A percentile compares a stretch with the other conserved stretches of the same genome.
Conservation (phyloP, 64 coral and sea anemone genomes). For the Acropora yongei region DNA sequence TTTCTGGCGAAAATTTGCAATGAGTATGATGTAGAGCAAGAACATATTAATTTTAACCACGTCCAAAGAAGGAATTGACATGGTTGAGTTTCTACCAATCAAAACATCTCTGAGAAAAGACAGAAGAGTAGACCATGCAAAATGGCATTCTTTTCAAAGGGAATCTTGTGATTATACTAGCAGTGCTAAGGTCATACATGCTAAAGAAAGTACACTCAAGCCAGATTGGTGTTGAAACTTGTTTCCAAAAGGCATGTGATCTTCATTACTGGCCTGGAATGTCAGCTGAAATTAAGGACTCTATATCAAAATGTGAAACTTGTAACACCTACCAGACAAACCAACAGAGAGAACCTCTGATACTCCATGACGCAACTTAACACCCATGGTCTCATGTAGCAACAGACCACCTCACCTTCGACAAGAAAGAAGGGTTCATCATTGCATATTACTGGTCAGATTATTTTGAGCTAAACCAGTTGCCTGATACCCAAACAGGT, state of each 20-base stretch:
- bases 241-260: constrained; percentile 20
- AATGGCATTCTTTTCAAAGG: constrained; percentile 53
- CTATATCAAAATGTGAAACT: constrained; percentile 1
- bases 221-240: constrained; percentile 48
- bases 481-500: background rate
- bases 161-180: background rate
- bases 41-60: constrained; percentile 8
- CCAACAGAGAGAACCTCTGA: constrained; percentile 56
- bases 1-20: background rate
- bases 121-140: constrained; percentile 41
- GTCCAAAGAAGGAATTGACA: constrained; percentile 28
- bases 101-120: constrained; percentile 1
- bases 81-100: constrained; percentile 49
- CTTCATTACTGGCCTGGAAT: constrained; percentile 58
- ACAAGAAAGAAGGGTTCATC: constrained; percentile 44
- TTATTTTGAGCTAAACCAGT: constrained; percentile 46
- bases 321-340: constrained; percentile 38
- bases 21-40: background rate
- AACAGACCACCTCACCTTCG: constrained; percentile 35
- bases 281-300: background rate
- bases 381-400: constrained; percentile 41
- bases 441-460: constrained; percentile 39
- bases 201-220: constrained; percentile 33
- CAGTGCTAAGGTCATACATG: constrained; percentile 14
- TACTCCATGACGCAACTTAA: constrained; percentile 10